Conservation (phyloP, 2,888 invertebrate species). For the Ormyrus nitidulus region DNA sequence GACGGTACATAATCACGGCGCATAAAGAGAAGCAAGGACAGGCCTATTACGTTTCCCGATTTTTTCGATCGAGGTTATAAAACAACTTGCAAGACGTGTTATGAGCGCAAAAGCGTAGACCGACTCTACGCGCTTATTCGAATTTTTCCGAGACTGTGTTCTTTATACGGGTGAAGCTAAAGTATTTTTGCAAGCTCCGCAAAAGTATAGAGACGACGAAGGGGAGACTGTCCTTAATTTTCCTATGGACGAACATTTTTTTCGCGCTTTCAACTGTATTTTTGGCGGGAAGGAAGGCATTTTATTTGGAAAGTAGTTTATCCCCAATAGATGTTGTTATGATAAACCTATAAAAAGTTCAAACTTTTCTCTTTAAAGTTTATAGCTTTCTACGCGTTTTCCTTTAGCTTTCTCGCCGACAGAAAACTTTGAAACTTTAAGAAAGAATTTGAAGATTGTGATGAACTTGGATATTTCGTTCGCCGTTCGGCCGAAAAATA, state of each 20-base stretch:
- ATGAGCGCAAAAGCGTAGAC: background rate
- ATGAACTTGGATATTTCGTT: no score
- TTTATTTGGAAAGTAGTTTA: conserved; percentile 17
- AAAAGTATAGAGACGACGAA: background rate
- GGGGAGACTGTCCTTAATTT: background rate
- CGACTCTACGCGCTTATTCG: background rate
- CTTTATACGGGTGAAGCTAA: background rate
- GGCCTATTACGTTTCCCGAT: no score
- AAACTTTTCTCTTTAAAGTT: conserved; percentile 29
- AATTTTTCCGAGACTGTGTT: background rate
- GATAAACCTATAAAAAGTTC: conserved; percentile 24
- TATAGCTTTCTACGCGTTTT: conserved; percentile 5
- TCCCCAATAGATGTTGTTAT: background rate
- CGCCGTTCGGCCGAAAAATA: no score
- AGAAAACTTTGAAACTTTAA: no score
- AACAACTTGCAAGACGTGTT: conserved; percentile 1
- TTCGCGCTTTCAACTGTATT: background rate
- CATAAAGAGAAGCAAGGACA: no score
- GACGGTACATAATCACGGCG: no score
- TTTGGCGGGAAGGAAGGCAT: background rate
- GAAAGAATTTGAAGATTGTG: background rate
- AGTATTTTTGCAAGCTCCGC: conserved; percentile 16
- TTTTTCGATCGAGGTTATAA: conserved; percentile 1
- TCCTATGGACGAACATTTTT: background rate
- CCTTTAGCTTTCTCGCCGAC: no score